phyloP scores from a whole-genome alignment of 2,888 invertebrate species.

The Linnaemya tessellans region DNA sequence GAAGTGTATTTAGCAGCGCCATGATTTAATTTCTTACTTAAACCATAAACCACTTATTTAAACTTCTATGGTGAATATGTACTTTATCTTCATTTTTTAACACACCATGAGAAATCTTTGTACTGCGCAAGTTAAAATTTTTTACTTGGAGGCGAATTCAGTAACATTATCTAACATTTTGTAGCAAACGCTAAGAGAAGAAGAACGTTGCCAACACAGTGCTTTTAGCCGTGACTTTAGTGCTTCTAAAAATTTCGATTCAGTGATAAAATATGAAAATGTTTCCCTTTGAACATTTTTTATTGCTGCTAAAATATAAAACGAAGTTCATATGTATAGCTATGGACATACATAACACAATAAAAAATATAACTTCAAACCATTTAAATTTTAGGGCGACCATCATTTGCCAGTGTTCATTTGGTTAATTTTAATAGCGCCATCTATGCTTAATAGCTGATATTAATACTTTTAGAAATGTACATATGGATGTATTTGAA shows the following conservation, averaged over 20 bases:
- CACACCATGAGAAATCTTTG: background rate
- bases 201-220: no score
- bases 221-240: no score
- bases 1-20: background rate
- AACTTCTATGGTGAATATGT: background rate
- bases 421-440: no score
- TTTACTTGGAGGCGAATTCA: background rate
- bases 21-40: background rate
- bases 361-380: no score
- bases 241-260: no score
- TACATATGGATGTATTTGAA: no score
- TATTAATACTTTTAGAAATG: no score
- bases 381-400: no score
- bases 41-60: background rate
- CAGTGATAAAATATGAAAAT: background rate
- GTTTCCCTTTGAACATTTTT: background rate
- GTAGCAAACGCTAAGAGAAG: background rate
- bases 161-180: conserved; percentile 31
- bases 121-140: background rate
- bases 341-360: background rate
- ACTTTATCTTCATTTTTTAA: background rate
- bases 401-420: no score
- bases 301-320: background rate
- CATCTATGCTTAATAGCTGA: no score
- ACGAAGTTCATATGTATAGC: background rate